Base-by-base conservation (phyloP, 2,797 vertebrate species). In the Danio aesculapii region DNA sequence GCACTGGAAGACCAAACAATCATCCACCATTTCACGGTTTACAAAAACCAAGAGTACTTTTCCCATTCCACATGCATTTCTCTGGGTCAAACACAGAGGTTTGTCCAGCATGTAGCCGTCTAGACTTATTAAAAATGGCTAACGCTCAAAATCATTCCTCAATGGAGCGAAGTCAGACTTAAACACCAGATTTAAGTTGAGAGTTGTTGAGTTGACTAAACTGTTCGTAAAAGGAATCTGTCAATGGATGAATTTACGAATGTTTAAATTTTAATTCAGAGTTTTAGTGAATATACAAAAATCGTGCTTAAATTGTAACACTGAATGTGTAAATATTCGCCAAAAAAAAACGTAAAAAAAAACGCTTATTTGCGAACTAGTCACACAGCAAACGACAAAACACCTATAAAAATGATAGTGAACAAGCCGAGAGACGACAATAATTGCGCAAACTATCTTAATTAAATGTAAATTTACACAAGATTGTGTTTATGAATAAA, bases 81-180 rank as follows among this genome's bases (percentile, higher is more conserved):
- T 44, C 6, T 11, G 17, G 5, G 52, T 41, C 19, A 41, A 67
- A 75, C 61, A 41, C 30, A 53, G 68, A 76, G 19, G 49, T 17
- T 39, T 50, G 6, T 44, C 2, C 1, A 19, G 64, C 11, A 14
- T 13, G 5, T 59, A 44, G 41, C 50, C 49, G 1, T 77, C 10
- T 8, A n/a, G 75, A 59, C 47, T 58, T 14, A 50, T 57, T 77
- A 17, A 68, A 64, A 43, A 63, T 52, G 21, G 43, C 17, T 16
- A 61, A 61, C 47, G 13, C 16, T 53, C 17, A 63, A 61, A 50
- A 50, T 50, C 41, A 11, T 17, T 16, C 13, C 13, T 41, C 21
- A 70, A 17, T 16, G 39, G 50, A 55, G 2, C 49, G 0, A 2
- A 59, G 71, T 30, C 21, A 41, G 46, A 75, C 11, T 50, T 21